A percentile compares a stretch with the other conserved stretches of the same genome.
These are phyloP conservation scores for Pipistrellus nathusii DNA, from an alignment of 2,797 vertebrate genomes.

Conservation along the genomic window DNA sequence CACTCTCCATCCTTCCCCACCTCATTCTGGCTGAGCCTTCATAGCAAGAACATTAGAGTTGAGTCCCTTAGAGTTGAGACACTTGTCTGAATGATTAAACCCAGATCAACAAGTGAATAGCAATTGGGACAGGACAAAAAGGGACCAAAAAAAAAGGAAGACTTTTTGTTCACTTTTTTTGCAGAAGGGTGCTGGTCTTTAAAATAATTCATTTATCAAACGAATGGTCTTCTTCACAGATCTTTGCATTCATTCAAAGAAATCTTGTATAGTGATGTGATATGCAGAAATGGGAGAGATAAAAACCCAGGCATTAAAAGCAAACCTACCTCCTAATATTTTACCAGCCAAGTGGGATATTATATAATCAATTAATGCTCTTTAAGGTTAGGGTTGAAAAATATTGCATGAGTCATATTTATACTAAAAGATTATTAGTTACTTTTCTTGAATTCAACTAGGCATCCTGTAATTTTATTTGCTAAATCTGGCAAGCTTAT, in stretches of 20 bases:
- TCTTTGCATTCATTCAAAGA: conserved; percentile 50
- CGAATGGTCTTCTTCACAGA: conserved; percentile 41
- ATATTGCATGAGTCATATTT: neutral
- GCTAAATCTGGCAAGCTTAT: neutral
- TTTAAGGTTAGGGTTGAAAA: neutral
- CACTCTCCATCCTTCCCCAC: neutral
- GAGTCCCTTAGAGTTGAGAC: neutral
- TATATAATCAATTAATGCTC: neutral
- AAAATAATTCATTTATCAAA: conserved; percentile 58
- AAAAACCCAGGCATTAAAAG: neutral
- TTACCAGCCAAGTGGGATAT: neutral
- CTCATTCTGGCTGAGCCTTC: neutral
- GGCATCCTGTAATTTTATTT: conserved; percentile 40
- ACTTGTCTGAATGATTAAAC: conserved; percentile 37
- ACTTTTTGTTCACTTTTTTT: conserved; percentile 2
- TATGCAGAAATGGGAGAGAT: neutral
- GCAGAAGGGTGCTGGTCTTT: neutral
- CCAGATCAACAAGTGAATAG: conserved; percentile 34
- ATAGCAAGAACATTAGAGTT: neutral
- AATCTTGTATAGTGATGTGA: conserved; percentile 10
- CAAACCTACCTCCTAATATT: conserved; percentile 49
- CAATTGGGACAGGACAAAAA: neutral
- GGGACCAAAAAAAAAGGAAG: neutral
- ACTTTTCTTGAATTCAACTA: conserved; percentile 35
- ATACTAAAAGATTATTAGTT: neutral